Conservation (phyloP, 2,888 invertebrate species). For the Vanessa cardui region DNA sequence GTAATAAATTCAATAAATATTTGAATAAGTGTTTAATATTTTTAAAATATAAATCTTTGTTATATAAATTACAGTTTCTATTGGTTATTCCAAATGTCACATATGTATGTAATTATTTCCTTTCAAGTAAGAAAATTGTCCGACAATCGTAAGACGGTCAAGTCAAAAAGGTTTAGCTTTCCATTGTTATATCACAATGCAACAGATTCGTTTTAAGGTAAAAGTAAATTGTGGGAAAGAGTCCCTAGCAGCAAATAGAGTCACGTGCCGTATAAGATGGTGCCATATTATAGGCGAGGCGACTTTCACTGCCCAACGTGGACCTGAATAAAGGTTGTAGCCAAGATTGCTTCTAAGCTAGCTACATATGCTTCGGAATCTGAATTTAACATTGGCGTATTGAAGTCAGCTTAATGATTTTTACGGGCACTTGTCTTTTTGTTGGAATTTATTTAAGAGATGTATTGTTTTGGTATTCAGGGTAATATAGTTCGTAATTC, state of each 20-base stretch:
- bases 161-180: constrained; percentile 37
- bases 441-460: no score
- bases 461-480: no score
- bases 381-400: constrained; percentile 1
- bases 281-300: constrained; percentile 54
- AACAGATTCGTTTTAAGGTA: constrained; percentile 63
- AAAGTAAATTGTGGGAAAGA: constrained; percentile 68
- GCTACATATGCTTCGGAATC: constrained; percentile 19
- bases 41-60: background rate
- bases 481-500: no score
- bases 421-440: background rate
- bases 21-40: background rate
- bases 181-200: constrained; percentile 54
- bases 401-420: background rate
- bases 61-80: background rate
- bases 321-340: constrained; percentile 30
- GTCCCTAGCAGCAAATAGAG: constrained; percentile 70
- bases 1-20: background rate
- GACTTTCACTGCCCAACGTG: constrained; percentile 47
- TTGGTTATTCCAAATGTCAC: background rate
- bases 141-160: constrained; percentile 26
- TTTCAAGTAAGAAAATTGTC: constrained; percentile 15
- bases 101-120: background rate
- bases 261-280: constrained; percentile 72
- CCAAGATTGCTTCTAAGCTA: constrained; percentile 25